Evolutionary conservation across 2,797 vertebrate species (phyloP).

Genomic region (Mareca penelope): DNA sequence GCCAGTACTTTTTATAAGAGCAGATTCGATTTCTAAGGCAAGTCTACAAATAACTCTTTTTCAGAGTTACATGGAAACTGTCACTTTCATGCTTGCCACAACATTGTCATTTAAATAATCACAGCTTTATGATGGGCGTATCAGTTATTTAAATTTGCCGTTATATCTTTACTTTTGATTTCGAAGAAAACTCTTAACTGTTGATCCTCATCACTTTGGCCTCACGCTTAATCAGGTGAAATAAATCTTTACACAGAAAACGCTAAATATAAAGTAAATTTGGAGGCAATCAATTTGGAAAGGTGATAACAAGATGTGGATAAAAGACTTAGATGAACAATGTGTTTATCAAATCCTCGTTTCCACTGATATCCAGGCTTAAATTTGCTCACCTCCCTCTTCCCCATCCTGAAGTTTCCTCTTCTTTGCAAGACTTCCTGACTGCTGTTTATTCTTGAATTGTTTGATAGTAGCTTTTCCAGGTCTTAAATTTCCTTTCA

Average conservation of each 20-base stretch:
- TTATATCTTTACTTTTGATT: background rate
- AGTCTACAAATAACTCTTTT: background rate
- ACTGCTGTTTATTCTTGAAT: conserved; percentile 72
- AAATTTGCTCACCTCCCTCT: conserved; percentile 50
- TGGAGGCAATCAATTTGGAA: background rate
- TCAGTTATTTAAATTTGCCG: background rate
- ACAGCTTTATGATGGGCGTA: background rate
- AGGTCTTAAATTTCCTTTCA: conserved; percentile 67
- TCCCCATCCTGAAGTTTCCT: conserved; percentile 63
- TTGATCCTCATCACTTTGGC: background rate
- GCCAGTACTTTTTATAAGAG: background rate
- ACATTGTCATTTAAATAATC: background rate
- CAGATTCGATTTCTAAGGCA: background rate
- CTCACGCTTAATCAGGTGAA: background rate
- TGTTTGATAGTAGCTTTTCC: conserved; percentile 70
- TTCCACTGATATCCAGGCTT: background rate
- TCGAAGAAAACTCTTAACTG: background rate
- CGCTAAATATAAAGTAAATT: background rate
- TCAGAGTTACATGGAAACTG: background rate
- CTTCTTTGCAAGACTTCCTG: conserved; percentile 65
- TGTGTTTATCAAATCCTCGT: background rate
- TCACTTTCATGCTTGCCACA: background rate
- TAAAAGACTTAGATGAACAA: background rate
- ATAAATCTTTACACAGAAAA: background rate
- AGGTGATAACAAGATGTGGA: background rate